Evolutionary conservation across 2,113 vertebrate genomes (phyloP), one percentile per base, ranked within the genome.

Genomic region (Onychostruthus taczanowskii): DNA sequence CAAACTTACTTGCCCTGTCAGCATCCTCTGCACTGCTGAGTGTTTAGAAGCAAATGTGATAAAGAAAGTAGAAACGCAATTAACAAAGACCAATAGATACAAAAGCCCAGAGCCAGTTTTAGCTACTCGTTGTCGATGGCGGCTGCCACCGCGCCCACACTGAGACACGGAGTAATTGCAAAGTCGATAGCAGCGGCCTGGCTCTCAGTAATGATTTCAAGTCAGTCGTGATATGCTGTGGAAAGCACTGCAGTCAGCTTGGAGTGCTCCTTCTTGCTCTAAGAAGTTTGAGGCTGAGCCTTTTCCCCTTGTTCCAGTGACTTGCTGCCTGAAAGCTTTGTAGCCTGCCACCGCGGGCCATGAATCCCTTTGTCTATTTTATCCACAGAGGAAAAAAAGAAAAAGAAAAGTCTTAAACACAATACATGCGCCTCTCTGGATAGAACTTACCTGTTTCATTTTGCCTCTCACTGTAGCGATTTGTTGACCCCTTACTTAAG

Each of bases 31-130:
- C 7, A 1, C 78, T 93, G 83, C 85, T 59, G 80, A 93, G 56
- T 35, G 62, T 78, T 90, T 78, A 75, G 88, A 92, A 89, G 58
- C 41, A 92, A 92, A 94, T 84, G 93, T 81, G 95, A 94, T 96
- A 88, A 96, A 93, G 85, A 86, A 90, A 90, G 83, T 72, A 95
- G 93, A 86, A 95, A 97, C 92, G 86, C 92, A 96, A 92, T 97
- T 95, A 97, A 90, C 85, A 72, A 84, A 97, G 95, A 72, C 94
- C 90, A 70, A 95, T 95, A 94, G 85, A 53, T 74, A 62, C 7
- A 59, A 35, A 95, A 92, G 85, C 91, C 93, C 37, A 58, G 86
- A 94, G 90, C 83, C 66, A 33, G 88, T 82, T 93, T 88, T 58
- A 95, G 88, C 83, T 33, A 0, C 85, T 84, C 1, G 15, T 6